Percentiles rank a stretch among this genome's conserved stretches.
phyloP scores from a whole-genome alignment of 1,140 invertebrate genomes.

The Brachionus manjavacas region DNA sequence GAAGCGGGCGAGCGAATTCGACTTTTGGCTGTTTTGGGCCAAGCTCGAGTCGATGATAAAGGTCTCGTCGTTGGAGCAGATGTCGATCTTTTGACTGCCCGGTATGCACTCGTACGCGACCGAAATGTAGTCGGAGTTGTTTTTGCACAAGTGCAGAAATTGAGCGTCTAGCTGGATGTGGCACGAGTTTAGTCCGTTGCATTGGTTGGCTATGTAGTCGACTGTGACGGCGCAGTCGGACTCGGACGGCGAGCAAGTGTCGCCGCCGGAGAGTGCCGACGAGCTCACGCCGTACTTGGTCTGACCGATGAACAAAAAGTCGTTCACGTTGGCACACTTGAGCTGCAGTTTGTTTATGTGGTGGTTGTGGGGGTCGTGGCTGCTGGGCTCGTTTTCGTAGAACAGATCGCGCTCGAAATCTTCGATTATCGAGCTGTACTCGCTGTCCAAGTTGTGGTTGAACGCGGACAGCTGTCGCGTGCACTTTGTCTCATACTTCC shows the following conservation, averaged over 20 bases:
- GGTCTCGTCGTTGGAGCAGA: conserved; percentile 32
- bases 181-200: conserved; percentile 18
- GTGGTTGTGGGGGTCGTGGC: not conserved
- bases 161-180: conserved; percentile 1
- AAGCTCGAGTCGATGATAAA: conserved; percentile 31
- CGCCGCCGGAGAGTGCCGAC: no score
- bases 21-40: not conserved
- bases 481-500: conserved; percentile 27
- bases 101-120: conserved; percentile 40
- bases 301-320: conserved; percentile 36
- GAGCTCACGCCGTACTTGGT: not conserved
- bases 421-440: conserved; percentile 10
- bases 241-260: not conserved
- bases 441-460: not conserved
- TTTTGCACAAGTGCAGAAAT: conserved; percentile 28
- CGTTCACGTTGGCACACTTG: conserved; percentile 26
- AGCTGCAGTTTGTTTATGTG: not conserved
- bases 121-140: conserved; percentile 11
- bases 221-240: not conserved
- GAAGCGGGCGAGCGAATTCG: not conserved
- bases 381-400: not conserved
- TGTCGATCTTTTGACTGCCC: conserved; percentile 12
- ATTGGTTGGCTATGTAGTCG: conserved; percentile 36
- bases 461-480: not conserved
- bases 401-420: conserved; percentile 21